Conservation (phyloP, 2,888 invertebrate species). For the Cantharis rustica region DNA sequence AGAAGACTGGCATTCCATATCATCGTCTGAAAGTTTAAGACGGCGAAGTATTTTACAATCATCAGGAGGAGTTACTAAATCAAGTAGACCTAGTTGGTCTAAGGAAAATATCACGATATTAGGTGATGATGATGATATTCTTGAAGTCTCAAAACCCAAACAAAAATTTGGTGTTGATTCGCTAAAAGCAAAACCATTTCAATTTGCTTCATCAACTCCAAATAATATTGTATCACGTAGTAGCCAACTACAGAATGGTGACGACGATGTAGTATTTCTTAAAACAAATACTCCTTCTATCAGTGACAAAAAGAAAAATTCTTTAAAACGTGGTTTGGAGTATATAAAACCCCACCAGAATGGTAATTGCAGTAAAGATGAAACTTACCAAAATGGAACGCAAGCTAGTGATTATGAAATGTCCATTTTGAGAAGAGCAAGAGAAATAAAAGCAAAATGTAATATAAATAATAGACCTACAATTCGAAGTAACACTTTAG, state of each 20-base stretch:
- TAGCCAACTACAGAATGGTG: slow-evolving; percentile 28
- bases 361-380: slow-evolving; percentile 8
- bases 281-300: slow-evolving; percentile 38
- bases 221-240: slow-evolving; percentile 13
- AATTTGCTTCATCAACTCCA: slow-evolving; percentile 35
- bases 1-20: neutral
- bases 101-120: slow-evolving; percentile 20
- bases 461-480: neutral
- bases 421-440: slow-evolving; percentile 12
- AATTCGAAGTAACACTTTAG: slow-evolving; percentile 47
- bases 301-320: slow-evolving; percentile 37
- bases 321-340: slow-evolving; percentile 37
- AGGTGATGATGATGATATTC: slow-evolving; percentile 40
- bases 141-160: slow-evolving; percentile 22
- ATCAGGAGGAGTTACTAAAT: neutral
- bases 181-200: slow-evolving; percentile 11
- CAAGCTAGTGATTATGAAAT: neutral
- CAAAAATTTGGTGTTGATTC: slow-evolving; percentile 9
- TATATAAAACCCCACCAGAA: slow-evolving; percentile 33
- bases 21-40: neutral
- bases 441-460: slow-evolving; percentile 13
- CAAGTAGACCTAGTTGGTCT: slow-evolving; percentile 6
- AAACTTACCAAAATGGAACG: slow-evolving; percentile 17
- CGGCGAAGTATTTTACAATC: slow-evolving; percentile 1
- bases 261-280: slow-evolving; percentile 46